A percentile compares a stretch with the other conserved stretches of the same genome.
phyloP scores from a whole-genome alignment of 2,797 vertebrate species.

The Sylvia borin region DNA sequence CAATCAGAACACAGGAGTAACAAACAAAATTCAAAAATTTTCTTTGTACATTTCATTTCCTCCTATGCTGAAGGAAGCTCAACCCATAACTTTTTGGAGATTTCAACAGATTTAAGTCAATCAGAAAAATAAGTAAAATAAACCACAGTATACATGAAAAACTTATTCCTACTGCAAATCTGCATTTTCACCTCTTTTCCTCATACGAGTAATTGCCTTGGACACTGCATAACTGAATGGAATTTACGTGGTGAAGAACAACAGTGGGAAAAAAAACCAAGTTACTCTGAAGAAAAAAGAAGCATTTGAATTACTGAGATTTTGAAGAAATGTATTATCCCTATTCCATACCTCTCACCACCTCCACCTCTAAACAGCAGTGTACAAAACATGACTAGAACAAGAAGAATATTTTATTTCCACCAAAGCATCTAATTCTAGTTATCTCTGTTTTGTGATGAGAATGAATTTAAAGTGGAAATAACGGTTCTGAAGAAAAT shows the following conservation, averaged over 20 bases:
- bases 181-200: background rate
- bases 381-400: background rate
- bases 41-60: background rate
- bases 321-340: background rate
- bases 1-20: background rate
- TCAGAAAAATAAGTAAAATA: background rate
- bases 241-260: background rate
- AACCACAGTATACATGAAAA: background rate
- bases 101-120: background rate
- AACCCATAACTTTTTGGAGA: background rate
- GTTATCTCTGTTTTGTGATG: background rate
- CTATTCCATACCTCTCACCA: background rate
- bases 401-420: background rate
- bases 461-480: background rate
- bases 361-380: background rate
- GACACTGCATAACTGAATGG: background rate
- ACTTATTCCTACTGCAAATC: background rate
- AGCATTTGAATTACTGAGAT: background rate
- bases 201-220: background rate
- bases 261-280: background rate
- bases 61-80: background rate
- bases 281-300: background rate
- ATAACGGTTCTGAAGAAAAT: background rate
- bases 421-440: background rate
- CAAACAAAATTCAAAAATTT: background rate